Evolutionary conservation across 2,888 invertebrate genomes (phyloP), one percentile per base, ranked within the genome.

Genomic region (Eristalis pertinax): DNA sequence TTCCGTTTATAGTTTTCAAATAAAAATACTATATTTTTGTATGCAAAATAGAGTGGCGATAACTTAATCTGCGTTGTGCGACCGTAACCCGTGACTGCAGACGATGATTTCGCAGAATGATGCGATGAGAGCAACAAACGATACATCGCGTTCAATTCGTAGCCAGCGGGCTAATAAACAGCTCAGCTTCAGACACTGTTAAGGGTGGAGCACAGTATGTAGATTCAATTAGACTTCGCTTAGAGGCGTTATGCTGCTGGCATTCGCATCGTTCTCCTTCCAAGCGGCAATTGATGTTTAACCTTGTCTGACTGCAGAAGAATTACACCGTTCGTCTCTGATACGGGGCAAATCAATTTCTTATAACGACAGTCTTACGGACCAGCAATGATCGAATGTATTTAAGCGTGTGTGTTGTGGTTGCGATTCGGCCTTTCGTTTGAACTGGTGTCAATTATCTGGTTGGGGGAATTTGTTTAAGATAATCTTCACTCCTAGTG

Each of bases 231-330:
- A 73, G 26, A 10, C 62, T 65, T 26, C 62, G 5, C n/a, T 19
- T 35, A 22, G n/a, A n/a, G 26, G 50, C 67, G 65, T 15, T 62
- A 24, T 32, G 41, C 43, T 38, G 69, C 26, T 29, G 24, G 60
- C 70, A 62, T 68, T 41, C 58, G 19, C 24, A 7, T 24, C 29
- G 56, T 19, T 24, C n/a, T 38, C 41, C 72, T 69, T 19, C 73
- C 69, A 41, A 84, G 79, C 74, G 79, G 32, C 58, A 84, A 81
- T 76, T 85, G 77, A 81, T 85, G 43, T 64, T 50, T 80, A 64
- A 84, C 76, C 76, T 69, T 77, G 68, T 85, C 76, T 77, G 85
- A 43, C 56, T 69, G 76, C 73, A 69, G 38, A 63, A 38, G 76
- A 58, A 67, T 80, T 80, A 76, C 64, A n/a, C 68, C 68, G 60